Evolutionary conservation across 2,113 vertebrate species (phyloP), one percentile per base, ranked within the genome.

Genomic region (Agapornis roseicollis): DNA sequence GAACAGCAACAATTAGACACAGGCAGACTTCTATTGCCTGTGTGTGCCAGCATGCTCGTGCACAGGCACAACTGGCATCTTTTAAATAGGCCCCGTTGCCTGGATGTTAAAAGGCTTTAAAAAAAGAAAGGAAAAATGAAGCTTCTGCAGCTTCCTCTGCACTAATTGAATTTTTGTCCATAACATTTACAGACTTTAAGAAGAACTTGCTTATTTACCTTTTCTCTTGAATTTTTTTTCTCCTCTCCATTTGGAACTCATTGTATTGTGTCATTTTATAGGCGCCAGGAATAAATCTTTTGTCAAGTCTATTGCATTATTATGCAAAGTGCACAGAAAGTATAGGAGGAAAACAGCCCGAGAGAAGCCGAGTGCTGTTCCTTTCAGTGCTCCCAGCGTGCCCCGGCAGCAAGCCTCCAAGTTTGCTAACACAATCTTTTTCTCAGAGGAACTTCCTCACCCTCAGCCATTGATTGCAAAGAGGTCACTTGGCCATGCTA

Each of bases 231-330:
- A 35, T 82, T 94, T 92, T 87, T 73, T 77, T 42, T 17, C 68
- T 66, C 56, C 76, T 92, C 80, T 93, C 74, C 71, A 50, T 96
- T 97, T 96, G 96, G 94, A 97, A 90, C 93, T 93, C 96, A 96
- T 96, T 96, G 96, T 94, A 73, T 92, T 91, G 92, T 97, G 92
- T 95, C 97, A 95, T 96, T 97, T 96, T 88, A 94, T 50, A 87
- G 94, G 93, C 70, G 23, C 94, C 94, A 89, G 92, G 92, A 97
- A 97, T 97, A 96, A 96, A 97, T 97, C 97, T 96, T 97, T 96
- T 97, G 96, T 96, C 93, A 90, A 82, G 66, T 94, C 92, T 94
- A 96, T 96, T 96, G 92, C 91, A 97, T 97, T 97, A 96, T 96
- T 97, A 97, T 97, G 97, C 96, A 96, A 96, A 96, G 85, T 94